Evolutionary conservation across 2,113 vertebrate genomes (phyloP).

Genomic region (Cephalopholis sonnerati): DNA sequence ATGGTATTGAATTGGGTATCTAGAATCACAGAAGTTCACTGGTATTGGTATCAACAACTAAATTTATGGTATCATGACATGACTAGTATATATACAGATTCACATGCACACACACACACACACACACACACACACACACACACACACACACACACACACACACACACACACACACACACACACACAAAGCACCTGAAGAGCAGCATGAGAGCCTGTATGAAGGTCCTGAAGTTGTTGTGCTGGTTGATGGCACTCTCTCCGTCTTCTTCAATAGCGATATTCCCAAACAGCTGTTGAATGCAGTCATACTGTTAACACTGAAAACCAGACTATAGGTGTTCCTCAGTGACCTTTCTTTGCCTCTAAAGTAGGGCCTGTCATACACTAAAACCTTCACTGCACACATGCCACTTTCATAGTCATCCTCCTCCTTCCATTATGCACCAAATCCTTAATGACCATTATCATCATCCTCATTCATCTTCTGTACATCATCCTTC

Average conservation of each 20-base stretch:
- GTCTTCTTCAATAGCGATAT: slow-evolving; percentile 92
- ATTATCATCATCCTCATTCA: slow-evolving; percentile 35
- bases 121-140: slow-evolving; percentile 75
- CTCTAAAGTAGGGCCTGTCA: background rate
- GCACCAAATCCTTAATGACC: slow-evolving; percentile 17
- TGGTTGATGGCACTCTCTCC: slow-evolving; percentile 92
- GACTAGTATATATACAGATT: background rate
- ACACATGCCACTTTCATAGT: background rate
- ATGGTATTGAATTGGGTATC: too few relatives aligned
- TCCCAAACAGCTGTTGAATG: slow-evolving; percentile 93
- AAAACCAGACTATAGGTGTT: background rate
- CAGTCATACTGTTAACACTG: slow-evolving; percentile 24
- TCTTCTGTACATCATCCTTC: background rate
- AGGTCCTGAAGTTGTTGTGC: slow-evolving; percentile 99
- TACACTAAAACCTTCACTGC: background rate
- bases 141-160: slow-evolving; percentile 1
- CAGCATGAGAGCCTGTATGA: slow-evolving; percentile 95
- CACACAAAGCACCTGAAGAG: slow-evolving; percentile 92
- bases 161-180: slow-evolving; percentile 1
- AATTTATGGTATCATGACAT: too few relatives aligned
- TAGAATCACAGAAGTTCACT: too few relatives aligned
- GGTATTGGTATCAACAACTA: too few relatives aligned
- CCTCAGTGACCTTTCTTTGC: background rate
- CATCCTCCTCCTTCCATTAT: slow-evolving; percentile 10
- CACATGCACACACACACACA: background rate